Percentiles rank a stretch among this genome's conserved stretches.
These are phyloP conservation scores for Ptilonorhynchus violaceus DNA, from an alignment of 2,113 vertebrate genomes.

Conservation along the genomic window DNA sequence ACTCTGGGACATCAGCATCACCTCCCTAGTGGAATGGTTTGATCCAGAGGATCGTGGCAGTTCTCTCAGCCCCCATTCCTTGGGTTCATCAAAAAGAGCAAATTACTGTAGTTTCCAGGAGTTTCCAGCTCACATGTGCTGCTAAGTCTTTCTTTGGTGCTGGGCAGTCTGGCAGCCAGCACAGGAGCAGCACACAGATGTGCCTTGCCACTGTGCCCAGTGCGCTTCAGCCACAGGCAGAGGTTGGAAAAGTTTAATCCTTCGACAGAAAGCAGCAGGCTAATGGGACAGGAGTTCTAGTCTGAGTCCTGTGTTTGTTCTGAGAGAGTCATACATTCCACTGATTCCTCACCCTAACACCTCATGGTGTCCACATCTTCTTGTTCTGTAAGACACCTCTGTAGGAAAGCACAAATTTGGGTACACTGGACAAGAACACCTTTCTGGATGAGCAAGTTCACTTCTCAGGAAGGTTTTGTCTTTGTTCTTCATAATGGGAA, in stretches of 20 bases:
- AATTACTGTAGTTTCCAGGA: background rate
- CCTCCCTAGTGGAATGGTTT: background rate
- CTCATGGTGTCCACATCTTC: background rate
- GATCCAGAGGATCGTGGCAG: too few species aligned
- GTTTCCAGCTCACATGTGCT: accelerated
- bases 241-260: background rate
- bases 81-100: background rate
- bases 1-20: background rate
- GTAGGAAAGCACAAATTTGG: accelerated
- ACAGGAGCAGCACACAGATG: background rate
- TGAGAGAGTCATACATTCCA: background rate
- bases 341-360: background rate
- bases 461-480: background rate
- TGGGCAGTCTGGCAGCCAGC: background rate
- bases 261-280: background rate
- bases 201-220: background rate
- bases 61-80: background rate
- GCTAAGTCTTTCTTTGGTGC: background rate
- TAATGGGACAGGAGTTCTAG: background rate
- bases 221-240: background rate
- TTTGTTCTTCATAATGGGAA: background rate
- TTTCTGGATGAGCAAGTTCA: background rate
- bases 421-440: background rate
- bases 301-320: background rate
- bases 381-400: background rate